Base-by-base conservation (phyloP, 2,888 invertebrate species). In the Brachypalpus laphriformis region DNA sequence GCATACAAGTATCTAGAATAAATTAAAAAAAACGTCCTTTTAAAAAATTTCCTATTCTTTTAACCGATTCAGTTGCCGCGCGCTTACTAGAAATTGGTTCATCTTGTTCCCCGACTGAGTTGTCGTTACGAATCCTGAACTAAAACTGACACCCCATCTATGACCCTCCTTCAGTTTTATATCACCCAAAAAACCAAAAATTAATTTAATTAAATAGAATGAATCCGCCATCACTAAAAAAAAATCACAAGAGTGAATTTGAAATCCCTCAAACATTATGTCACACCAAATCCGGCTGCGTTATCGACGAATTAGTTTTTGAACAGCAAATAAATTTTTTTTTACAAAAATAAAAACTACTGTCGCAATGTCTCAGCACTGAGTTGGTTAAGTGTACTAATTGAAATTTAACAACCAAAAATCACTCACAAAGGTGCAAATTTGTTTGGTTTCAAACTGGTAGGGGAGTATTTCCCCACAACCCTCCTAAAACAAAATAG, bases 1-100 rank as follows among this genome's bases (percentile, higher is more conserved):
- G 66, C 88, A 89, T 82, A 87, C 87, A 76, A 91, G 65, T 18
- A 89, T 82, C 91, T 91, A 65, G 9, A 82, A 37, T 14, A 40
- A 25, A 25, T 25, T 18, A 2, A 40, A 18, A n/a, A n/a, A n/a
- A 71, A 14, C 8, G n/a, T 18, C 18, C n/a, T 40, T 25, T 25
- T 31, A 11, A 20, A 0, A 28, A 18, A n/a, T 25, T 42, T 2
- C 51, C 42, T 31, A 16, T 11, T 7, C 28, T 25, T 56, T n/a
- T 8, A 11, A 2, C n/a, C 9, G 16, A 28, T 31, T 47, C 9
- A 0, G 6, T 22, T 47, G 34, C 3, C 18, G 22, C n/a, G 20
- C 34, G 87, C 90, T 90, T 87, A 91, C 91, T 89, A 89, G 82
- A 87, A 89, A 88, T 54, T 87, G 87, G 59, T 89, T 88, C 91